phyloP scores from a whole-genome alignment of 2,797 vertebrate species.

The Gallirallus australis region DNA sequence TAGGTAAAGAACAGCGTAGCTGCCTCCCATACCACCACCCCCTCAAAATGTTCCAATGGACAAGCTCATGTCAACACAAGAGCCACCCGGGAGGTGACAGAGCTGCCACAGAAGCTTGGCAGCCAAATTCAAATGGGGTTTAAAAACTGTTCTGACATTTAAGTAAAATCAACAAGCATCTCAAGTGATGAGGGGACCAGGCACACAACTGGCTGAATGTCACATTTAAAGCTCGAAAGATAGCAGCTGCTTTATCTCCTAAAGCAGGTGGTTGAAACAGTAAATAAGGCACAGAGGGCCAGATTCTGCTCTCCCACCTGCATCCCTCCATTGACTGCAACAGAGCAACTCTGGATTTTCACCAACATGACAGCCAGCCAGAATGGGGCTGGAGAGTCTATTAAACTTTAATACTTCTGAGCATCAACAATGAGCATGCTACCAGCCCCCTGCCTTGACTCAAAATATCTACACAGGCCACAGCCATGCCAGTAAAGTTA shows the following conservation, averaged over 20 bases:
- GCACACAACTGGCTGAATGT: constrained; percentile 78
- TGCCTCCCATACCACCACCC: not conserved
- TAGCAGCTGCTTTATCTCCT: constrained; percentile 83
- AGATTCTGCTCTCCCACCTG: not conserved
- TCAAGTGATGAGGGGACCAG: constrained; percentile 70
- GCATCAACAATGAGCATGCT: constrained; percentile 38
- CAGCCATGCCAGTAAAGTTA: not conserved
- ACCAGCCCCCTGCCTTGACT: constrained; percentile 13
- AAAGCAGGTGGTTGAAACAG: constrained; percentile 75
- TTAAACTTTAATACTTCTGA: constrained; percentile 76
- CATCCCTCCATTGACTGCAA: not conserved
- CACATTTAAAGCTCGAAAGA: constrained; percentile 79
- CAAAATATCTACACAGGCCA: not conserved
- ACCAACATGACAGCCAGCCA: not conserved
- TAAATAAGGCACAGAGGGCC: constrained; percentile 69
- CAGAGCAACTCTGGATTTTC: not conserved
- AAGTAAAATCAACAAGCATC: constrained; percentile 81
- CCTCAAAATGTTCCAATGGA: not conserved
- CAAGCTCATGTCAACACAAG: not conserved
- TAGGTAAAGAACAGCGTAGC: not conserved
- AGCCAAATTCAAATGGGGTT: constrained; percentile 65
- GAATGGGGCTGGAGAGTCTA: constrained; percentile 35
- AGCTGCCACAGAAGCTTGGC: not conserved
- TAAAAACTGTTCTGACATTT: constrained; percentile 81
- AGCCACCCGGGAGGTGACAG: not conserved